Conservation (phyloP, 2,797 vertebrate genomes). For the Phrynocephalus guinanensis region DNA sequence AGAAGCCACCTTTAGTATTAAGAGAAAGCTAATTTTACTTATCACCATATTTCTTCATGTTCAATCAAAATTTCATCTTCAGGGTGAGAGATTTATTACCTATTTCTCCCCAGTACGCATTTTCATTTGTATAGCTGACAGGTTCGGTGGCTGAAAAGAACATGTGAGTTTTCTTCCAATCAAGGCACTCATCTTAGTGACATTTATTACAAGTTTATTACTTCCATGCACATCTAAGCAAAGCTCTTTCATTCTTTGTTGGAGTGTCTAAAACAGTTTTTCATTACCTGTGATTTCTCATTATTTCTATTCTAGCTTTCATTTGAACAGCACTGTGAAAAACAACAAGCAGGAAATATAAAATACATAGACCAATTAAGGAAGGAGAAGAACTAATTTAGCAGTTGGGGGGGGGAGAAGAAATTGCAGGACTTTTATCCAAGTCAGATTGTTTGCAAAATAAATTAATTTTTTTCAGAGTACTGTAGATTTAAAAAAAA, state of each 20-base stretch:
- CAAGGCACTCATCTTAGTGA: conserved; percentile 58
- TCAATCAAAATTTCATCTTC: conserved; percentile 55
- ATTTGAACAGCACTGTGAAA: conserved; percentile 31
- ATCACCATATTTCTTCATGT: conserved; percentile 50
- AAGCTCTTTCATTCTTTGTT: conserved; percentile 45
- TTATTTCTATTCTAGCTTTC: conserved; percentile 50
- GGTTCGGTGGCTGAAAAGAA: conserved; percentile 56
- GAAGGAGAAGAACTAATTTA: conserved; percentile 30
- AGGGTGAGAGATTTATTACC: conserved; percentile 58
- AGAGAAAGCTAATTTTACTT: conserved; percentile 56
- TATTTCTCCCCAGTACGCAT: conserved; percentile 56
- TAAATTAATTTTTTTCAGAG: neutral
- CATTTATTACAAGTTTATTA: conserved; percentile 70
- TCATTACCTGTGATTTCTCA: conserved; percentile 51
- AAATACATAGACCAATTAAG: conserved; percentile 35
- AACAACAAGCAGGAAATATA: conserved; percentile 27
- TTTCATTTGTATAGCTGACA: conserved; percentile 63
- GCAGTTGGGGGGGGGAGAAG: neutral
- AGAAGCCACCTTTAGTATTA: conserved; percentile 19
- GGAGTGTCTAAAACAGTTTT: conserved; percentile 59
- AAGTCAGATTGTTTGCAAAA: neutral
- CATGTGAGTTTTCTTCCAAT: conserved; percentile 50
- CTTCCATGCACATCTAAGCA: conserved; percentile 42
- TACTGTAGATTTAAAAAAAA: neutral
- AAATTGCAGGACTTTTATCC: neutral